Base-by-base conservation (phyloP, 2,888 invertebrate species). In the Tenthredo distinguenda region DNA sequence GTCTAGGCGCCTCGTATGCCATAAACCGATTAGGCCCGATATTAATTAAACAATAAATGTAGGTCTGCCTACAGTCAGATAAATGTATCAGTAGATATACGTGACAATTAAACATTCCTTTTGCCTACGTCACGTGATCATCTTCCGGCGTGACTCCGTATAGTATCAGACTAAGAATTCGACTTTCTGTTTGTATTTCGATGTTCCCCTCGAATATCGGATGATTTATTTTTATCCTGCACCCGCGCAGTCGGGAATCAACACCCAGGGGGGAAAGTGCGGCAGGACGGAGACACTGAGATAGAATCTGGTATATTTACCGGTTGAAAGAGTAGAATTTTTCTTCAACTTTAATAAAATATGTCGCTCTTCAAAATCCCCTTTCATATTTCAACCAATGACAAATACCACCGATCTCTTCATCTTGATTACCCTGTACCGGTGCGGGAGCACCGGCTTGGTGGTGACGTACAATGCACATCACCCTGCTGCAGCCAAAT, bases 1-100 rank as follows among this genome's bases (percentile, higher is more conserved):
- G 68, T 43, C 68, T 83, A 86, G 89, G 90, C 90, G 89, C 90
- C 90, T 87, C 84, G 85, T 83, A 58, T 86, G 89, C 88, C 89
- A 89, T 90, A 91, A 92, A 92, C 88, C 89, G 90, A 92, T 92
- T 90, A 91, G 89, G 87, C 88, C 84, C 86, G 86, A 87, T 87
- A 87, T 77, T 85, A 86, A 87, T 87, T 86, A 86, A 87, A 83
- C 83, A 83, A 83, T 83, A 83, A 83, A 83, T 83, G 83, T 83
- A 83, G 68, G 83, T 83, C 83, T 83, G 83, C 68, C 83, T 68
- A 83, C 83, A 83, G 15, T 26, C 31, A 62, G 81, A 68, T 83
- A 83, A 43, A 83, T 83, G 26, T 81, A 83, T 83, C 83, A 83
- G 68, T 65, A 62, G n/a, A 77, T 81, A 47, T 62, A 77, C 50